Conservation (phyloP, 2,113 vertebrate species). For the Stercorarius parasiticus region DNA sequence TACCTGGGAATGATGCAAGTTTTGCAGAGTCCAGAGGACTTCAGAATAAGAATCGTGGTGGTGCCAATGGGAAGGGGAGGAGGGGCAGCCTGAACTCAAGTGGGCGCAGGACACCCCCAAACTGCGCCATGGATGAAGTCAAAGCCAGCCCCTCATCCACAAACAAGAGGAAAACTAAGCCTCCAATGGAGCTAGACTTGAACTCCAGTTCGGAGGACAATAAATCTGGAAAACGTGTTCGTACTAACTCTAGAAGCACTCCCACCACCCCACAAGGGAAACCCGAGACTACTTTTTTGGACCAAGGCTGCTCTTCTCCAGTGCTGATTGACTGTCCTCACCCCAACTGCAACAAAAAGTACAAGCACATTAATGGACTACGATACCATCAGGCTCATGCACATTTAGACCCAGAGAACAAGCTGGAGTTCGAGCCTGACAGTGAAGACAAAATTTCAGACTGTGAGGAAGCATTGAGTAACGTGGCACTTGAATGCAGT, state of each 20-base stretch:
- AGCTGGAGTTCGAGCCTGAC: conserved; percentile 91
- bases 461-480: conserved; percentile 87
- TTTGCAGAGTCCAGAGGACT: conserved; percentile 88
- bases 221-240: conserved; percentile 90
- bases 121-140: conserved; percentile 89
- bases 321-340: conserved; percentile 98
- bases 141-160: conserved; percentile 85
- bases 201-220: conserved; percentile 88
- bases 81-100: conserved; percentile 91
- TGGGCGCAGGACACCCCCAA: conserved; percentile 87
- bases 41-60: conserved; percentile 89
- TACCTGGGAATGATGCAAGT: conserved; percentile 78
- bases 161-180: conserved; percentile 92
- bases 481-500: conserved; percentile 83
- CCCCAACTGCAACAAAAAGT: conserved; percentile 99
- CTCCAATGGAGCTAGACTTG: conserved; percentile 90
- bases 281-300: conserved; percentile 88
- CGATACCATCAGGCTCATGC: conserved; percentile 98
- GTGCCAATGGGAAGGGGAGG: conserved; percentile 90
- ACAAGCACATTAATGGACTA: conserved; percentile 98
- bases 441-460: conserved; percentile 94
- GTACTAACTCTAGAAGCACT: conserved; percentile 94
- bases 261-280: conserved; percentile 95
- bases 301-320: conserved; percentile 92
- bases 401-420: conserved; percentile 91